Evolutionary conservation across 2,113 vertebrate species (phyloP), one percentile per base, ranked within the genome.

Genomic region (Atractosteus spatula): DNA sequence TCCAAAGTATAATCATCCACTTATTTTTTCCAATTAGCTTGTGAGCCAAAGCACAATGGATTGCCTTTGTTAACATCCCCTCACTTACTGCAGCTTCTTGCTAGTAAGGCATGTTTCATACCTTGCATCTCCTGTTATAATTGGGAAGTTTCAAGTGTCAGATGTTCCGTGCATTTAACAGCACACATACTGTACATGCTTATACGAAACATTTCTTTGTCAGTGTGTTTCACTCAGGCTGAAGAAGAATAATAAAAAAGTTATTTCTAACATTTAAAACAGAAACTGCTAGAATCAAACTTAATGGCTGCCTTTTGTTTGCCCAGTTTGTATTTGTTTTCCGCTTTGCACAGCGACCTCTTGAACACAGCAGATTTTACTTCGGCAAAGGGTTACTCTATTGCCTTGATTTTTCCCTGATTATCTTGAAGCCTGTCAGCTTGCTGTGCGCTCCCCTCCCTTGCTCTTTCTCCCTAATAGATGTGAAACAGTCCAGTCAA

Each of bases 371-470:
- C 68, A 10, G 80, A 78, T 86, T 88, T 82, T 82, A 77, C 82
- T 87, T 83, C 88, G 84, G 73, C 84, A 61, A 76, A 89, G 89
- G 91, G 89, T 91, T 90, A 83, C 85, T 83, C 76, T 45, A 71
- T 85, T 81, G 89, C 85, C 88, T 88, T 56, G 82, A 91, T 91
- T 91, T 85, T 80, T 86, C 84, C 88, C 92, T 94, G 94, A 94
- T 95, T 94, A 95, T 90, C 88, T 89, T 94, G 93, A 95, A 85
- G 90, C 88, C 93, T 94, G 94, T 95, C 94, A 94, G 83, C 88
- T 76, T 82, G 82, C 71, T 69, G 77, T 82, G 80, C 79, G 82
- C 82, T 87, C 83, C 88, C 85, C 85, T 84, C 82, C 82, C 84
- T 82, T 89, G 90, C 88, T 94, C 91, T 92, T 91, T 92, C 90